A percentile compares a stretch with the other conserved stretches of the same genome.
phyloP scores from a whole-genome alignment of 1,140 invertebrate species.

The Drosophila rhopaloa region DNA sequence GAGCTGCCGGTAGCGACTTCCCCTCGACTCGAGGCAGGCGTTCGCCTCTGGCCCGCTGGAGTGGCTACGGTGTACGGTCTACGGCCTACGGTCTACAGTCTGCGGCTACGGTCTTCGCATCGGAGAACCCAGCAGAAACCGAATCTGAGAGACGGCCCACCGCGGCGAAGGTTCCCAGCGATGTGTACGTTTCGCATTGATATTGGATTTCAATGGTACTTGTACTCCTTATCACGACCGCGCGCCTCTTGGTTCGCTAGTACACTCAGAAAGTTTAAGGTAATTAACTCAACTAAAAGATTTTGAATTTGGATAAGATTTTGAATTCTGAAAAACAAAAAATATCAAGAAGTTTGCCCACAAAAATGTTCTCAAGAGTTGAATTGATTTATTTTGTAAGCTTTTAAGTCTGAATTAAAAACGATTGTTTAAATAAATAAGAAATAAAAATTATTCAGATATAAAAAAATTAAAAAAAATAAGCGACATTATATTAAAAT shows the following conservation, averaged over 20 bases:
- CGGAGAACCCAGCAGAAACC: constrained; percentile 42
- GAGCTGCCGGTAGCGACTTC: constrained; percentile 51
- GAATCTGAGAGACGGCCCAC: constrained; percentile 20
- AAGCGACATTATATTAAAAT: no score
- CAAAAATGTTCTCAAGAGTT: no score
- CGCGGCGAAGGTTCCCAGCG: constrained; percentile 35
- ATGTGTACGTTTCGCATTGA: constrained; percentile 67
- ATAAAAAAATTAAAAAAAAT: no score
- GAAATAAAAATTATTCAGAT: no score
- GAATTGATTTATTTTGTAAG: no score
- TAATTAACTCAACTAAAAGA: no score
- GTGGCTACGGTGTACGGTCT: constrained; percentile 9
- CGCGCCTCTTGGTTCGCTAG: constrained; percentile 13
- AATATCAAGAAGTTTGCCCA: no score
- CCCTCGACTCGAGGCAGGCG: constrained; percentile 9
- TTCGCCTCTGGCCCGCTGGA: constrained; percentile 21
- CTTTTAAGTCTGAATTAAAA: no score
- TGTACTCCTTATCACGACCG: constrained; percentile 34
- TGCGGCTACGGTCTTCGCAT: constrained; percentile 27
- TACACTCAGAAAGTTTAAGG: constrained; percentile 6
- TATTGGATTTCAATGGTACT: constrained; percentile 68
- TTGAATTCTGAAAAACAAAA: no score
- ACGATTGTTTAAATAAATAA: no score
- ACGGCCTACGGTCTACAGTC: constrained; percentile 3
- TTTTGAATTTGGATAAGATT: no score